Base-by-base conservation (phyloP, 1,140 invertebrate species). In the Trichogramma pretiosum region DNA sequence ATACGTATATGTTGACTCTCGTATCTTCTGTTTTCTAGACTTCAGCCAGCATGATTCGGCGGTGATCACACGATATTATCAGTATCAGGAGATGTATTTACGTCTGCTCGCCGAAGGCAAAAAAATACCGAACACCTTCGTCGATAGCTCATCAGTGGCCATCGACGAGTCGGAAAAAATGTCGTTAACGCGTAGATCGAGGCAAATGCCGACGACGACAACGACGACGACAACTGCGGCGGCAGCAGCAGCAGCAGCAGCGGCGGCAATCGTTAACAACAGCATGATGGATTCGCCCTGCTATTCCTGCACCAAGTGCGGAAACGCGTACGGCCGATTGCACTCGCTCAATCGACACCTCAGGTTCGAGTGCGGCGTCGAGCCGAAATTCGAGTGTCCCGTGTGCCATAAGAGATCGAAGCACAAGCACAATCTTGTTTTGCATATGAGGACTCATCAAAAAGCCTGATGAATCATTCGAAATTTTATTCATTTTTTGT, bases 281-380 rank as follows among this genome's bases (percentile, higher is more conserved):
- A n/a, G n/a, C n/a, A n/a, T n/a, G n/a, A n/a, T n/a, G 11, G 43
- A 46, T 0, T n/a, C 33, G 0, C 16, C 38, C 17, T 14, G 46
- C 8, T 68, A 64, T 46, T 65, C 62, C 19, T 77, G 75, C 53
- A 67, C 68, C 19, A 68, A 72, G 38, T 80, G 78, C 53, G 76
- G 77, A 10, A 77, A 79, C 38, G 65, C 66, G 5, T 81, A 81
- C 56, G 69, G 70, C 2, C 68, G 75, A n/a, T 68, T 68, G 9
- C 76, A 80, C 36, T 81, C 78, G 44, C 58, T 83, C 3, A 79
- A 76, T 47, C 67, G 80, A 7, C 82, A 84, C 51, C 74, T 81
- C 33, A 75, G 72, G 47, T 81, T 81, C 55, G 80, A 83, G 50
- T 83, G 81, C 53, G 80, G 80, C 21, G 73, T 78, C 41, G 77